Base-by-base conservation (phyloP, 2,888 invertebrate species). In the Acholoe squamosa region DNA sequence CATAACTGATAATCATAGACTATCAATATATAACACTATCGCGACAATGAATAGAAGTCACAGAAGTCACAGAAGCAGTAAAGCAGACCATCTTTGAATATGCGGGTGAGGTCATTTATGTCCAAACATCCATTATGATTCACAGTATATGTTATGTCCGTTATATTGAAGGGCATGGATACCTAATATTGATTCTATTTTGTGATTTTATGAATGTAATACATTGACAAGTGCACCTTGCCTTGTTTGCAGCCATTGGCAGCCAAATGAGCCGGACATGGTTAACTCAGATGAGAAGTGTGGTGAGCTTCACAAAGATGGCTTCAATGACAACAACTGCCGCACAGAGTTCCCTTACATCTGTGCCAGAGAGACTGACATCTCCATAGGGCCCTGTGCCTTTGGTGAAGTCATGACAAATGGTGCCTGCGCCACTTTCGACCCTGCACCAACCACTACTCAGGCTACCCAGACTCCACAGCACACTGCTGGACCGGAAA, bases 251-350 rank as follows among this genome's bases (percentile, higher is more conserved):
- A 84, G 84, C 22, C 43, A n/a, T 12, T 84, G 84, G 84, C 34
- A 43, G 84, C 84, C 84, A 25, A 34, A 84, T 43, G 25, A 84
- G 51, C 84, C 84, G 19, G 43, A 84, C 51, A 34, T n/a, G 43
- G 84, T 16, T 10, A 84, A 22, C 22, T 10, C 43, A 3, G 84
- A 33, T 22, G 84, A 84, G 84, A 84, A 84, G 51, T 84, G 84
- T 84, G 84, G 84, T 19, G 84, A 84, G 84, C 84, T 84, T 7
- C 84, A 84, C 51, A 34, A 28, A 19, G 51, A 34, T 10, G 84
- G 84, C 43, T 51, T 84, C 19, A 84, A 84, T 19, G 84, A 84
- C 84, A 84, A 84, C n/a, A 34, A 34, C n/a, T 84, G 84, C 43
- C 12, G 22, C 84, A 84, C 84, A 12, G 84, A 0, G 12, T 84